phyloP scores from a whole-genome alignment of 2,113 vertebrate species.

The Lethenteron camtschaticum region DNA sequence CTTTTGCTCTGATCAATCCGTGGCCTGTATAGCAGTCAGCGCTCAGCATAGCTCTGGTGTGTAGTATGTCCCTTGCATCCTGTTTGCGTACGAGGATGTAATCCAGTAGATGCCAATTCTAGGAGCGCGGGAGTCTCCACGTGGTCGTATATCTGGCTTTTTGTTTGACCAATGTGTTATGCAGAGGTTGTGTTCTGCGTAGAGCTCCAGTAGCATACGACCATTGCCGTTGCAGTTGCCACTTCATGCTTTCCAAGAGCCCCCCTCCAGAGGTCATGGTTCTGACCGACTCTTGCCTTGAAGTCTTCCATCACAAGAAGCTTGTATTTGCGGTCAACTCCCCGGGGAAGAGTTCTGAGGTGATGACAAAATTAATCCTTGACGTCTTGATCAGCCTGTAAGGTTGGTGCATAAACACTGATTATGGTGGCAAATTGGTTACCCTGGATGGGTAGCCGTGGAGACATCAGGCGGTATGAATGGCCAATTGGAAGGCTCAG shows the following conservation, averaged over 20 bases:
- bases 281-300: not conserved
- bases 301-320: not conserved
- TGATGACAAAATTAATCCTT: not conserved
- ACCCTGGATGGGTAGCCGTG: not conserved
- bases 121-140: not conserved
- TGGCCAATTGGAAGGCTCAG: not conserved
- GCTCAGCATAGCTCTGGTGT: not conserved
- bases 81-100: not conserved
- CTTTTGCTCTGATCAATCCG: not conserved
- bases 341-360: not conserved
- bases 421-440: not conserved
- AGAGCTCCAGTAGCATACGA: not conserved
- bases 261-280: not conserved
- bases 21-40: not conserved
- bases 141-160: not conserved
- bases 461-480: not conserved
- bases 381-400: not conserved
- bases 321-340: not conserved
- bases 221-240: not conserved
- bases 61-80: not conserved
- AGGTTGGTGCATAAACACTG: not conserved
- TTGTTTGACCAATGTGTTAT: not conserved
- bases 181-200: not conserved
- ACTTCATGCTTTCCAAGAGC: not conserved
- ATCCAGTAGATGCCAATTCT: not conserved